Base-by-base conservation (phyloP, 2,113 vertebrate genomes). In the Bothrops jararaca region DNA sequence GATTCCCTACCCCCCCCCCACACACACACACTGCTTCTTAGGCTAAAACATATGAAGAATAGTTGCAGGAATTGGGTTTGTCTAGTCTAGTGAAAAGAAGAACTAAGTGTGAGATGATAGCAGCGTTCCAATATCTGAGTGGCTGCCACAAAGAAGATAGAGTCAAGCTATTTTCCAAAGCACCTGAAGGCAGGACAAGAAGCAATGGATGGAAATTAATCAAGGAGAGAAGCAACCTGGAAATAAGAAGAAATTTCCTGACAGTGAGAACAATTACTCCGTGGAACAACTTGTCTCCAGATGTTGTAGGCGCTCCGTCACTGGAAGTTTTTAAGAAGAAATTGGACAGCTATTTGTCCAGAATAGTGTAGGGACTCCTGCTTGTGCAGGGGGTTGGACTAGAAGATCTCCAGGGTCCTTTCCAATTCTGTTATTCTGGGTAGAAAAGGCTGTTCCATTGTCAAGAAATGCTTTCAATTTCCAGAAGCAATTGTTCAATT, bases 1-100 rank as follows among this genome's bases (percentile, higher is more conserved):
- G 64, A 69, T 6, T 1, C 0, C 52, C 11, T 1, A 0, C 48
- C 11, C 45, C 22, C 12, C 52, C 3, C 52, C 11, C 11, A 10
- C 45, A 48, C 45, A 48, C 48, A 50, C 48, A 1, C 52, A 1
- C 1, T 69, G 29, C 12, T 69, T 69, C 60, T 69, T 12, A 69
- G 24, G 64, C 29, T 69, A 34, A 69, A 69, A 6, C 64, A 69
- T 69, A n/a, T 18, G 13, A 69, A 69, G 64, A 69, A 69, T 18
- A 10, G 13, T n/a, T 69, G 64, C 64, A 18, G 29, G 64, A 18
- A 69, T 69, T 69, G 34, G 64, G 29, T 69, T 18, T 69, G 64
- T 69, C 64, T 15, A 34, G 64, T 13, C 29, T 69, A 34, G 29
- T 18, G 29, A 69, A 69, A 18, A 69, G 12, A n/a, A 69, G 64